Percentiles rank a stretch among this genome's conserved stretches.
These are phyloP conservation scores for Fragariocoptes setiger DNA, from an alignment of 1,140 invertebrate genomes.

Conservation along the genomic window DNA sequence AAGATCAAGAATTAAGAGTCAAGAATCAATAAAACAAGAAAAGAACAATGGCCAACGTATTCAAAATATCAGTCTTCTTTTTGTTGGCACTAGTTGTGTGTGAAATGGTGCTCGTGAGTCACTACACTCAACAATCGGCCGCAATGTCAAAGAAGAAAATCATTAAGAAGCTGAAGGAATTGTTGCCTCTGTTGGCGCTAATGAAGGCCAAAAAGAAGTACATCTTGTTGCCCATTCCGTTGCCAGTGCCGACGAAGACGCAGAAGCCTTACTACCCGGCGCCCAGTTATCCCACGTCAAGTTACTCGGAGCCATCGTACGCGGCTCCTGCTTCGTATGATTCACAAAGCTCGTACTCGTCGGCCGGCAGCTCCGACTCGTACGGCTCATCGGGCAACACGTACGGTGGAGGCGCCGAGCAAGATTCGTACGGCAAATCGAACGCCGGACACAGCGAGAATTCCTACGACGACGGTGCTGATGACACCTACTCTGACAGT, in stretches of 20 bases:
- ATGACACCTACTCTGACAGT: not conserved
- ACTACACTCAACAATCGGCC: not conserved
- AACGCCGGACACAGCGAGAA: not conserved
- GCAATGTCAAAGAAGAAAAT: slow-evolving; percentile 6
- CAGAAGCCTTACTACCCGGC: not conserved
- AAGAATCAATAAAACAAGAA: too few species aligned
- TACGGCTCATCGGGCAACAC: not conserved
- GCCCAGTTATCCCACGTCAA: not conserved
- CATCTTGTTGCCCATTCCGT: slow-evolving; percentile 1
- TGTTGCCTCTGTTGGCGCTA: slow-evolving; percentile 5
- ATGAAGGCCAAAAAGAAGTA: slow-evolving; percentile 7
- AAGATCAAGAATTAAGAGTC: too few species aligned
- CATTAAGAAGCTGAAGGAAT: slow-evolving; percentile 6
- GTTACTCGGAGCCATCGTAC: not conserved
- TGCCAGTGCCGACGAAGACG: not conserved
- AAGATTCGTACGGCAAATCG: not conserved
- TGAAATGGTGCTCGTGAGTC: not conserved
- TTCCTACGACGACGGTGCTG: not conserved
- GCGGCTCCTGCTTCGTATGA: too few species aligned
- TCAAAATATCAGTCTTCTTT: slow-evolving; percentile 2
- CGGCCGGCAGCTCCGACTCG: not conserved
- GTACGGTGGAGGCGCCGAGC: not conserved
- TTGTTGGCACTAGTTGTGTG: slow-evolving; percentile 2
- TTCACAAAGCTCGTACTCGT: not conserved
- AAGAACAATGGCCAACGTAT: not conserved